Evolutionary conservation across 1,140 invertebrate species (phyloP), one percentile per base, ranked within the genome.

Genomic region (Helicoverpa armigera): DNA sequence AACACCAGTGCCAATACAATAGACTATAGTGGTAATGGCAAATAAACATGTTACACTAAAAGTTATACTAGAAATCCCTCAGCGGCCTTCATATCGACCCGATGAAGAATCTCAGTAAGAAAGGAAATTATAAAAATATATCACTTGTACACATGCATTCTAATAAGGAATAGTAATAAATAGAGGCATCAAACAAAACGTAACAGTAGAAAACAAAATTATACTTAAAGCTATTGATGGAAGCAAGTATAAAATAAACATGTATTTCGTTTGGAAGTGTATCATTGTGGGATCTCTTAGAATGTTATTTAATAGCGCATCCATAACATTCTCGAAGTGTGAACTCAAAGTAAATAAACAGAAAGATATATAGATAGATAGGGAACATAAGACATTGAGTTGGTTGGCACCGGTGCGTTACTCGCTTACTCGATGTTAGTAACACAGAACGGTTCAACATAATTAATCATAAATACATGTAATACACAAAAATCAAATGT

Each of bases 1-100:
- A 93, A 94, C 94, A 94, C 92, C 92, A 94, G 93, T 94, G 93
- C 93, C 93, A 94, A 93, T 91, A 93, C 89, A 94, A 92, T 86
- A 91, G 83, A 90, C 92, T 94, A 94, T 80, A 87, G 92, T 94
- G 92, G 89, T 91, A 90, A 94, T 89, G 91, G 90, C 91, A 94
- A 94, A 90, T 89, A 90, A 88, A 85, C 87, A 85, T 82, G 80
- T 16, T 88, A 83, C 85, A 88, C 89, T 89, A 92, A 87, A 85
- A 79, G 5, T 85, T 67, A 83, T 81, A 83, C 48, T 13, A 79
- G 87, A 91, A 90, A 88, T 86, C 83, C 85, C 83, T 89, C 87
- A 87, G 53, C 48, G 51, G 31, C 69, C 16, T 76, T 56, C 70
- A 81, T 78, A 31, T 65, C 31, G 58, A 50, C 61, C 75, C 14